phyloP scores from a whole-genome alignment of 2,113 vertebrate species.

The Cricetomys ansorgei region DNA sequence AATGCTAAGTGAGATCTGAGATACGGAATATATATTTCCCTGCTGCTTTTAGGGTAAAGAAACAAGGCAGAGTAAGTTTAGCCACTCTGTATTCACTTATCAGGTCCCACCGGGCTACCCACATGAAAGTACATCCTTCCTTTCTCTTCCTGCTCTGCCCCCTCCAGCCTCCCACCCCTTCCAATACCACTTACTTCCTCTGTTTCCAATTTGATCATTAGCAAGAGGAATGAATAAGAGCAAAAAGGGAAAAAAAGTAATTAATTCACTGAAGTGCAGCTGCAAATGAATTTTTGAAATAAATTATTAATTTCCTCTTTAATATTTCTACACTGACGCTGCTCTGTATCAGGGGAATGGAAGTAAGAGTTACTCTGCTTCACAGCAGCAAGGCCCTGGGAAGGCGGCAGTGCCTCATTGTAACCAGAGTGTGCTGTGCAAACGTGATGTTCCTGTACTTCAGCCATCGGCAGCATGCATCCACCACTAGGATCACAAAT shows the following conservation, averaged over 20 bases:
- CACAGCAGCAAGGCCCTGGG: background rate
- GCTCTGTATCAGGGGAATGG: constrained; percentile 64
- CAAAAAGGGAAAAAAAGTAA: constrained; percentile 75
- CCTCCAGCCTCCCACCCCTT: background rate
- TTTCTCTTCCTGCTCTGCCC: background rate
- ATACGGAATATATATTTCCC: constrained; percentile 44
- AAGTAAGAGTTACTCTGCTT: background rate
- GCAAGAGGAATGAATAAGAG: constrained; percentile 57
- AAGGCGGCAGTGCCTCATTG: background rate
- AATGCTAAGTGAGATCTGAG: constrained; percentile 55
- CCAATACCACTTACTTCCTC: background rate
- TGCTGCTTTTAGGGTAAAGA: constrained; percentile 56
- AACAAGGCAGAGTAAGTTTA: constrained; percentile 54
- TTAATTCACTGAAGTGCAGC: constrained; percentile 79
- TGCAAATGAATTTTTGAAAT: constrained; percentile 80
- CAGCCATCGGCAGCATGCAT: background rate
- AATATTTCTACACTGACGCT: constrained; percentile 61
- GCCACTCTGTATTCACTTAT: constrained; percentile 58
- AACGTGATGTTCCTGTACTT: background rate
- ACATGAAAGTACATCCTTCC: background rate
- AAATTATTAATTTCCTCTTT: constrained; percentile 79
- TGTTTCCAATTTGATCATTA: constrained; percentile 63
- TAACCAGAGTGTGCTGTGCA: background rate
- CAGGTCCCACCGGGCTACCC: background rate
- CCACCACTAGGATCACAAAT: constrained; percentile 11